phyloP scores from a whole-genome alignment of 2,888 invertebrate genomes.

The Alloscopus bannaensis region DNA sequence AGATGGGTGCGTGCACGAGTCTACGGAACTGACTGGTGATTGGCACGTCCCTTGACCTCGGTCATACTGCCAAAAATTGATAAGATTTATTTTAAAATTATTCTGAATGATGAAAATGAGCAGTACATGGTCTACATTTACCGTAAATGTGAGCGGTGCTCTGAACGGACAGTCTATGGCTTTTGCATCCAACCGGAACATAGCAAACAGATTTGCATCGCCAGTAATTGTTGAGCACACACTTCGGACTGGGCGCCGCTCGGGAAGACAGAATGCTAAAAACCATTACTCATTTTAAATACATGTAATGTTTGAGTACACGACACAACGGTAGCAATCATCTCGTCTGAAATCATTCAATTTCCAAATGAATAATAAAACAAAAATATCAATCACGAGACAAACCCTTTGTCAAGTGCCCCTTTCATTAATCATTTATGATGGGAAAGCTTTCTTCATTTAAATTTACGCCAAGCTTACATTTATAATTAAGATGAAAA shows the following conservation, averaged over 20 bases:
- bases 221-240: slow-evolving; percentile 76
- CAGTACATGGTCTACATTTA: too few species aligned
- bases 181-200: slow-evolving; percentile 84
- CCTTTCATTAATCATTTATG: slow-evolving; percentile 49
- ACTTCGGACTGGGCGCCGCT: slow-evolving; percentile 67
- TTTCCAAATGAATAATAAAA: slow-evolving; percentile 37
- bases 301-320: slow-evolving; percentile 95
- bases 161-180: slow-evolving; percentile 92
- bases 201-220: slow-evolving; percentile 79
- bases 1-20: slow-evolving; percentile 95
- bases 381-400: slow-evolving; percentile 11
- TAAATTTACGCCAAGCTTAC: neutral
- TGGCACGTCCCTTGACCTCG: slow-evolving; percentile 93
- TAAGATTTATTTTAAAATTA: too few species aligned
- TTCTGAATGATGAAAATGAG: too few species aligned
- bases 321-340: slow-evolving; percentile 93
- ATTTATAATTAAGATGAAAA: too few species aligned
- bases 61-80: too few species aligned
- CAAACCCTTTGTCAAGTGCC: slow-evolving; percentile 37
- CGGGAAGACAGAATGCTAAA: slow-evolving; percentile 71
- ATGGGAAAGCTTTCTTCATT: neutral
- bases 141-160: slow-evolving; percentile 93
- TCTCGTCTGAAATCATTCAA: slow-evolving; percentile 78
- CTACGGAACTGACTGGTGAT: slow-evolving; percentile 92
- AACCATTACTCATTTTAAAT: too few species aligned